phyloP scores from a whole-genome alignment of 2,888 invertebrate species.

The Ophonus ardosiacus region DNA sequence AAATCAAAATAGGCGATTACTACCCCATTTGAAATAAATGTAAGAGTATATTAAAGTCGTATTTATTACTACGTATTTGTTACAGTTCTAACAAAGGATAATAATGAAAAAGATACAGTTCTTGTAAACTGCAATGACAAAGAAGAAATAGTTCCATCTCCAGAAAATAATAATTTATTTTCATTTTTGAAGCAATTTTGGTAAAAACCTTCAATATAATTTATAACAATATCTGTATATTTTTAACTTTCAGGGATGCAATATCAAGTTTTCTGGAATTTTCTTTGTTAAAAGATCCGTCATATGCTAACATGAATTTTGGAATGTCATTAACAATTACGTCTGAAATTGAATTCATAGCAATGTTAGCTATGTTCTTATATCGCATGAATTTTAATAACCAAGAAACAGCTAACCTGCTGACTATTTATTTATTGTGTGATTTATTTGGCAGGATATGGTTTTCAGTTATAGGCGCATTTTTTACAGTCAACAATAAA shows the following conservation, averaged over 20 bases:
- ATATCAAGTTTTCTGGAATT: conserved; percentile 82
- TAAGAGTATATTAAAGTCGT: no score
- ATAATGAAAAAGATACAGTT: no score
- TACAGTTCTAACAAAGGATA: no score
- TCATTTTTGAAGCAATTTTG: no score
- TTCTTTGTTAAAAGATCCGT: conserved; percentile 80
- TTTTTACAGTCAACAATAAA: conserved; percentile 81
- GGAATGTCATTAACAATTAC: conserved; percentile 84
- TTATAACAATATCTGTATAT: neutral
- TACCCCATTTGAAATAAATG: no score
- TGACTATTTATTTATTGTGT: conserved; percentile 81
- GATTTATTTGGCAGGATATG: conserved; percentile 82
- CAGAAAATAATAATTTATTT: no score
- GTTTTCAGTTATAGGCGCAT: conserved; percentile 81
- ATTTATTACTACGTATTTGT: no score
- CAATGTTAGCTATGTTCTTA: conserved; percentile 82
- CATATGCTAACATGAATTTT: conserved; percentile 83
- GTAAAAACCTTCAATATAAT: neutral
- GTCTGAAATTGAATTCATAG: conserved; percentile 84
- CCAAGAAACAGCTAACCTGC: conserved; percentile 81
- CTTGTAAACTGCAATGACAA: no score
- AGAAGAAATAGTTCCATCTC: neutral
- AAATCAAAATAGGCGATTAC: no score
- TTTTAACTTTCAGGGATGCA: conserved; percentile 74
- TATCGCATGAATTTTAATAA: conserved; percentile 78